phyloP scores from a whole-genome alignment of 2,888 invertebrate species.

The Carabus problematicus region DNA sequence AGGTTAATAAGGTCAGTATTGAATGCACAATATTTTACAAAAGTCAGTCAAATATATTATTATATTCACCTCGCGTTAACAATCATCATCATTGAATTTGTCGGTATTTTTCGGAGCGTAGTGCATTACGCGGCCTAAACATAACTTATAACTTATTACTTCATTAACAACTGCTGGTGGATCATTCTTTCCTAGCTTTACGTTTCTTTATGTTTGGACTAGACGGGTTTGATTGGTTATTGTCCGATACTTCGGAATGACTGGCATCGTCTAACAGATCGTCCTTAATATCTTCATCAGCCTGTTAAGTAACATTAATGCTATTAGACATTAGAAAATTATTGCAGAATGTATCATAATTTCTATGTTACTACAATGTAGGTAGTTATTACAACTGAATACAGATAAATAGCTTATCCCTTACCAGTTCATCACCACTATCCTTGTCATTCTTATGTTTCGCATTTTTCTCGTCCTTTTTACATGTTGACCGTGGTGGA shows the following conservation, averaged over 20 bases:
- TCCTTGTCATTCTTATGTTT: conserved; percentile 50
- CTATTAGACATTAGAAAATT: background rate
- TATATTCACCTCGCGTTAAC: conserved; percentile 13
- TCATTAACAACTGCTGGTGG: background rate
- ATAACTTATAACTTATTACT: no score
- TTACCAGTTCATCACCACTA: conserved; percentile 59
- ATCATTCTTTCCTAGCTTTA: conserved; percentile 69
- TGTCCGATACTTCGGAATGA: conserved; percentile 54
- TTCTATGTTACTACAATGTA: background rate
- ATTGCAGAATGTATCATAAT: conserved; percentile 18
- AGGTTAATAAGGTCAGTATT: no score
- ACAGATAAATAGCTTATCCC: conserved; percentile 37
- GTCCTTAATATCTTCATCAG: conserved; percentile 70
- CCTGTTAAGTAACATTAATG: conserved; percentile 49
- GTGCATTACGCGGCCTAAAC: no score
- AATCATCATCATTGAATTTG: no score
- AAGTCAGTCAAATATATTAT: conserved; percentile 26
- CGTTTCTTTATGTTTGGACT: conserved; percentile 74
- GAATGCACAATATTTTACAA: conserved; percentile 15
- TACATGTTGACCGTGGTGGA: conserved; percentile 71
- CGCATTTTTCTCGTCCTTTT: conserved; percentile 56
- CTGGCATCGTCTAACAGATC: conserved; percentile 70
- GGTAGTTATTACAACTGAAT: background rate
- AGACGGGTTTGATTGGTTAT: conserved; percentile 55
- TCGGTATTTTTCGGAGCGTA: no score